Evolutionary conservation across 2,113 vertebrate genomes (phyloP).

Genomic region (Bothrops jararaca): DNA sequence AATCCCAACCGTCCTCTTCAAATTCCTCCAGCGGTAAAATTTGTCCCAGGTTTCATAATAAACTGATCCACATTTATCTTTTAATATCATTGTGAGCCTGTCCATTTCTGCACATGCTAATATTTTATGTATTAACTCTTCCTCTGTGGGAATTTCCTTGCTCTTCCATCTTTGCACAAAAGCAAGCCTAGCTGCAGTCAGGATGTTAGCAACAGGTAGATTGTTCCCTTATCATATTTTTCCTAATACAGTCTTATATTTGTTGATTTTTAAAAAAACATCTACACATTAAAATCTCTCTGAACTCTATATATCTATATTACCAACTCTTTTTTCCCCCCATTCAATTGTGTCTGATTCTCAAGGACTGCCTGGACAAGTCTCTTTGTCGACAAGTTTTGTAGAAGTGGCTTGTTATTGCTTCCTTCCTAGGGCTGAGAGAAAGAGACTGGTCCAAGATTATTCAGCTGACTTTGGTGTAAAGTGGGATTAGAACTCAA

Average conservation of each 20-base stretch:
- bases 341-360: not conserved
- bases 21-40: too few species aligned
- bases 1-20: too few species aligned
- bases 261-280: not conserved
- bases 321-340: not conserved
- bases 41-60: too few species aligned
- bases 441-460: not conserved
- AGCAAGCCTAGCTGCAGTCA: too few species aligned
- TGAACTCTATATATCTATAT: not conserved
- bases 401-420: not conserved
- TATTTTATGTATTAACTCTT: too few species aligned
- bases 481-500: not conserved
- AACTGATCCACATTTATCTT: too few species aligned
- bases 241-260: not conserved
- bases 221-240: too few species aligned
- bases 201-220: too few species aligned
- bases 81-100: too few species aligned
- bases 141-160: too few species aligned
- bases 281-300: not conserved
- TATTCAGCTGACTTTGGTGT: not conserved
- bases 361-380: not conserved
- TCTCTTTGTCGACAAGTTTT: not conserved
- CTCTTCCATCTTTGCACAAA: too few species aligned
- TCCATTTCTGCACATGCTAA: too few species aligned
- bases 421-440: not conserved